phyloP scores from a whole-genome alignment of 2,888 invertebrate species.

The Vesta saturnalis region DNA sequence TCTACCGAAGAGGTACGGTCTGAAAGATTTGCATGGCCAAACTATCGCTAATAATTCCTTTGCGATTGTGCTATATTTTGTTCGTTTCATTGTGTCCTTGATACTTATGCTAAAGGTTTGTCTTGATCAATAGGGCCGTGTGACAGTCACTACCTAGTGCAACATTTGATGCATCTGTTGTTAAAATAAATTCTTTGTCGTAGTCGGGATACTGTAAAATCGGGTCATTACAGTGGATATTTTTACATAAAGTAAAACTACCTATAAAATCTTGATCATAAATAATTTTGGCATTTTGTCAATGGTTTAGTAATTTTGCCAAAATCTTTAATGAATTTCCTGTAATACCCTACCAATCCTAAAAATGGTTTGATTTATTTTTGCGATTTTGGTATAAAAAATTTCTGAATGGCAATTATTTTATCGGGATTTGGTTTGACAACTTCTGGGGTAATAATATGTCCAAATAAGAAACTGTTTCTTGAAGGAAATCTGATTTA shows the following conservation, averaged over 20 bases:
- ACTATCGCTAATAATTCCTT: too few species aligned
- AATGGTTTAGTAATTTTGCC: constrained; percentile 1
- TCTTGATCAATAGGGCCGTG: background rate
- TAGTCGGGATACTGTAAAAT: constrained; percentile 4
- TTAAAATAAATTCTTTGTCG: constrained; percentile 1
- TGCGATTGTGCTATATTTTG: background rate
- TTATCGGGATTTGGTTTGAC: background rate
- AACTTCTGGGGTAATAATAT: too few species aligned
- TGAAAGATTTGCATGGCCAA: constrained; percentile 2
- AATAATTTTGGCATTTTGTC: background rate
- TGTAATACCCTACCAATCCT: constrained; percentile 2
- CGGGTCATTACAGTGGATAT: background rate
- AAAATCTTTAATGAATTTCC: constrained; percentile 7
- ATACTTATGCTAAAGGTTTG: constrained; percentile 4
- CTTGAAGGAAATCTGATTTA: too few species aligned
- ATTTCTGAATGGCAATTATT: constrained; percentile 7
- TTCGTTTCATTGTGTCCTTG: background rate
- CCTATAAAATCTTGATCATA: background rate
- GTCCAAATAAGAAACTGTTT: constrained; percentile 8
- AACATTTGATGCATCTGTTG: constrained; percentile 3
- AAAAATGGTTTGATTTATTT: too few species aligned
- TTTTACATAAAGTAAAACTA: constrained; percentile 3
- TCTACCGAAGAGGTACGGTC: constrained; percentile 1
- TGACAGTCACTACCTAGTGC: constrained; percentile 1
- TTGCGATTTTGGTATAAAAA: background rate